These are phyloP conservation scores for Ecdyonurus torrentis DNA, from an alignment of 2,888 invertebrate genomes.

Conservation along the genomic window DNA sequence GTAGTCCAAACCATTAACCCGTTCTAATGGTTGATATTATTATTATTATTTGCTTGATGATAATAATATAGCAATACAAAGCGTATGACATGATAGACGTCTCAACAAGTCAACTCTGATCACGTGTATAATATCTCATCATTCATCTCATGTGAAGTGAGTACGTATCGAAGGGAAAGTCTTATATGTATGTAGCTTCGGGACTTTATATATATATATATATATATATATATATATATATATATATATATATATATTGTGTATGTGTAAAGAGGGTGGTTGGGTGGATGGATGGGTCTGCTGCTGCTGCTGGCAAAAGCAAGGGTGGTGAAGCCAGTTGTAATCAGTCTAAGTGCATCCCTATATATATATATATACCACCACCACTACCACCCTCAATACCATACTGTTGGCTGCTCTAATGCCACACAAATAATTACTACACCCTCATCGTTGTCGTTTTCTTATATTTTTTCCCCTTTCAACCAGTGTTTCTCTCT, in stretches of 20 bases:
- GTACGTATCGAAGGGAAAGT: too few relatives aligned
- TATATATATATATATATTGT: too few relatives aligned
- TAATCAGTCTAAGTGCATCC: constrained; percentile 2
- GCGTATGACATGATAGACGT: not conserved
- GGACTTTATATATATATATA: too few relatives aligned
- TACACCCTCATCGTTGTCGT: not conserved
- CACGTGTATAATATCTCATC: not conserved
- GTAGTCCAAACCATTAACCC: too few relatives aligned
- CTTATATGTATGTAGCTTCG: too few relatives aligned
- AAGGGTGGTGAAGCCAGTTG: not conserved
- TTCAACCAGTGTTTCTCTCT: not conserved
- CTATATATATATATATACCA: not conserved
- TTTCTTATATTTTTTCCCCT: not conserved
- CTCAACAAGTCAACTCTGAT: constrained; percentile 2
- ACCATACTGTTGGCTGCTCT: not conserved
- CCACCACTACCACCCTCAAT: not conserved
- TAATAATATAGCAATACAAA: too few relatives aligned
- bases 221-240: too few relatives aligned
- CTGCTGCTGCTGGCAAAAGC: not conserved
- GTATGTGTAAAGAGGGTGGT: not conserved
- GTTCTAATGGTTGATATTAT: too few relatives aligned
- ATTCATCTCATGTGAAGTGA: not conserved
- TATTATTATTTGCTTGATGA: too few relatives aligned
- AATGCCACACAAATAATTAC: constrained; percentile 2
- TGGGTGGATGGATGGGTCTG: not conserved